Evolutionary conservation across 2,888 invertebrate genomes (phyloP), one percentile per base, ranked within the genome.

Genomic region (Lagria hirta): DNA sequence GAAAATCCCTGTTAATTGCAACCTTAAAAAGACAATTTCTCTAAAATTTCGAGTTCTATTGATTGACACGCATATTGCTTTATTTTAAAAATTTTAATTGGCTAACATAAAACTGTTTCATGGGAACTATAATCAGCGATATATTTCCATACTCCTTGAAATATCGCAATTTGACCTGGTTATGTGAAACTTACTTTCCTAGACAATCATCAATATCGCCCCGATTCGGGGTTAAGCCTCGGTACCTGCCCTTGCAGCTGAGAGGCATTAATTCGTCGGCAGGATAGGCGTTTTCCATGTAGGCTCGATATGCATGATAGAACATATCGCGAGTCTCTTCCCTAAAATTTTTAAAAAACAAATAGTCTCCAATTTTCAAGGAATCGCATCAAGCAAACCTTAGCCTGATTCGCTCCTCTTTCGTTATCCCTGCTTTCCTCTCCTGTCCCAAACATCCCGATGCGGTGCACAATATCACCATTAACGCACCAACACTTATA

Each of bases 201-300:
- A 98, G 78, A 20, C 88, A 84, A 70, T 97, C 97, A 72, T 98
- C 98, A 73, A 98, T 89, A 67, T 98, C 97, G 2, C 98, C 98
- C 30, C 98, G 78, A 54, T 88, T 87, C 2, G 92, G 88, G 33
- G 94, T 91, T 3, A 90, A 79, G 3, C 94, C 96, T 58, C 94
- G 78, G 72, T 86, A 93, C 36, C 98, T 76, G 15, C 97, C 98
- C 64, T 86, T 84, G 71, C 98, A 98, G 63, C 89, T 91, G 20
- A 98, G 75, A 1, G 98, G 98, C 97, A 97, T 96, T 54, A 98
- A 74, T 73, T 99, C 98, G 75, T 98, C 98, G 10, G 97, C 97
- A 35, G 98, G 98, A 74, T 91, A 99, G 7, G 98, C 98, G 76
- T 96, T 87, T 61, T 89, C 89, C 94, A 97, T 96, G 63, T 97